Evolutionary conservation across 2,113 vertebrate species (phyloP), one percentile per base, ranked within the genome.

Genomic region (Cichladusa arquata): DNA sequence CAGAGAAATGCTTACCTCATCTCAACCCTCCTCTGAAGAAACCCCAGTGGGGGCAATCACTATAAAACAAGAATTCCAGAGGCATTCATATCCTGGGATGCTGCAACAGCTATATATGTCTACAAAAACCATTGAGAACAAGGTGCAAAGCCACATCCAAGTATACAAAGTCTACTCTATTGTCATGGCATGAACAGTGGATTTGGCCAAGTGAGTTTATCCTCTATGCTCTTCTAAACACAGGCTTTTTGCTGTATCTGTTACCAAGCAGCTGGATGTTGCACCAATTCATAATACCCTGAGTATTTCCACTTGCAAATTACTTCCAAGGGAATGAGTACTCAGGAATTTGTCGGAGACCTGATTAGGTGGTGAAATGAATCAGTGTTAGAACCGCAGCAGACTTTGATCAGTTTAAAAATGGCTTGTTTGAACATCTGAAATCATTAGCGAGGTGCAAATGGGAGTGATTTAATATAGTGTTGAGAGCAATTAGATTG

Each of bases 371-470:
- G 88, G 71, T 83, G 80, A 97, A 96, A 97, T 91, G 76, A 95
- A 96, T 96, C 60, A 70, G 88, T 95, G 90, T 82, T 92, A 94
- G 87, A 90, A 94, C 80, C 47, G 29, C 95, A 95, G 88, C 7
- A 97, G 96, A 61, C 92, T 82, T 97, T 93, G 58, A 84, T 87
- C 94, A 95, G 90, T 64, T 96, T 94, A 92, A 92, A 89, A 86
- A 66, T 34, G 84, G 73, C 86, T 93, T 95, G 64, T 80, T 97
- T 34, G 53, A 96, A 96, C 90, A 91, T 93, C 88, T 88, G 85
- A 93, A 93, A 96, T 96, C 90, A 93, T 97, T 97, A 97, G 88
- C 54, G 53, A 95, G 89, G 88, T 92, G 92, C 57, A 85, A 96
- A 95, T 95, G 79, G 83, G 87, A 96, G 53, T 74, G 80, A 93